Evolutionary conservation across 2,888 invertebrate species (phyloP), one percentile per base, ranked within the genome.

Genomic region (Parnassius glacialis): DNA sequence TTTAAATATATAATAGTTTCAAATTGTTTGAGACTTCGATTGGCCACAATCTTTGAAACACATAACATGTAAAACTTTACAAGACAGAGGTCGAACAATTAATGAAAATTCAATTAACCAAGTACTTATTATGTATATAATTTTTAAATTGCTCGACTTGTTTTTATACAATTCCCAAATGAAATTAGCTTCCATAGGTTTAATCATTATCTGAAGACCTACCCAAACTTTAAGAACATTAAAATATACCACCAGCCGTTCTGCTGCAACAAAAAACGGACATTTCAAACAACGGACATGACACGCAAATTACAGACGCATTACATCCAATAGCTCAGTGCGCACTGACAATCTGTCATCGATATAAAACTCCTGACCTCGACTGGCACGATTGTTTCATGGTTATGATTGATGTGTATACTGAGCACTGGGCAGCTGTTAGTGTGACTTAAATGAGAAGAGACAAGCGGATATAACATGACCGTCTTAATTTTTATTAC

Each of bases 341-440:
- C 57, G 54, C 61, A 68, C 68, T 65, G 67, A 67, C 70, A 67
- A 67, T 66, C 68, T 69, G 70, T 70, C 70, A 70, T 67, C 67
- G 65, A 65, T 64, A 67, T 63, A 64, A 65, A 68, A 66, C 63
- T 57, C 41, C 68, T 68, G 69, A 68, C 69, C 67, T 59, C 53
- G 57, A 52, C 59, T 50, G 47, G 65, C 63, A 63, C 65, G 67
- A 68, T 70, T 71, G 71, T 71, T 70, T 67, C 68, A 59, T 65
- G 41, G 58, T 45, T 58, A 56, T 69, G 69, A 64, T 65, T 68
- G 72, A 72, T 72, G 64, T 66, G 9, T 51, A 51, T 44, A 51
- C 62, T 16, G 54, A 62, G 53, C 52, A 52, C 43, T 59, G 59
- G 51, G 55, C 59, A 63, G 59, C 55, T 51, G 63, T 11, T 52